A percentile compares a stretch with the other conserved stretches of the same genome.
Evolutionary conservation across 1,140 invertebrate genomes (phyloP).

Genomic region (Ceratina calcarata): DNA sequence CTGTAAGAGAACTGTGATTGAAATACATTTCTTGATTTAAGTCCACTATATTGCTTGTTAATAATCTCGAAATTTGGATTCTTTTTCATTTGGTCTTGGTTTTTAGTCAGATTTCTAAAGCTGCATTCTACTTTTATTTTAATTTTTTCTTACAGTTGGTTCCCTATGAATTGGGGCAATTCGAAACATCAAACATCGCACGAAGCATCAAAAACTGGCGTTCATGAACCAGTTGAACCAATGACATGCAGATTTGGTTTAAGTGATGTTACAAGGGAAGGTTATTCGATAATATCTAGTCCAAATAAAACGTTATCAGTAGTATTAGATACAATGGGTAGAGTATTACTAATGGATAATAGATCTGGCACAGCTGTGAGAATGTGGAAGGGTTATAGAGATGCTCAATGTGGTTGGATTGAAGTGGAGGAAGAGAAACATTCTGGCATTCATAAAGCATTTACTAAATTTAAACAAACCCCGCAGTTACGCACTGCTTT

Average conservation of each 20-base stretch:
- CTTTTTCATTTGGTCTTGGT: neutral
- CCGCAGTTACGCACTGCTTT: conserved; percentile 81
- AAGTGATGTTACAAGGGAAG: conserved; percentile 89
- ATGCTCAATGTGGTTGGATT: conserved; percentile 95
- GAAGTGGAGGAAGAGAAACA: conserved; percentile 86
- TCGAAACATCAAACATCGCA: conserved; percentile 72
- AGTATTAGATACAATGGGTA: conserved; percentile 91
- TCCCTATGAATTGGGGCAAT: conserved; percentile 79
- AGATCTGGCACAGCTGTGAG: conserved; percentile 88
- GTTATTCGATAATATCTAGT: conserved; percentile 86
- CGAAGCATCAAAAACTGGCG: conserved; percentile 74
- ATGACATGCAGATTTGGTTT: conserved; percentile 90
- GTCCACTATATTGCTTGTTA: neutral
- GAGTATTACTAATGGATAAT: conserved; percentile 92
- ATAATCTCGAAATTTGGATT: conserved; percentile 4
- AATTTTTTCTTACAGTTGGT: conserved; percentile 76
- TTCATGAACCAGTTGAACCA: conserved; percentile 82
- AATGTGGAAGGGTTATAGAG: conserved; percentile 96
- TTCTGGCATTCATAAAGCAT: conserved; percentile 72
- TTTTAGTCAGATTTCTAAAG: neutral
- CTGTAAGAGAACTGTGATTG: conserved; percentile 16
- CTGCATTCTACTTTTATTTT: neutral
- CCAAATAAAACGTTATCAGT: conserved; percentile 90
- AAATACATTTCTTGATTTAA: conserved; percentile 5
- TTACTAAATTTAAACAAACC: conserved; percentile 73